Evolutionary conservation across 2,797 vertebrate genomes (phyloP), one percentile per base, ranked within the genome.

Genomic region (Percopsis omiscomaycus): DNA sequence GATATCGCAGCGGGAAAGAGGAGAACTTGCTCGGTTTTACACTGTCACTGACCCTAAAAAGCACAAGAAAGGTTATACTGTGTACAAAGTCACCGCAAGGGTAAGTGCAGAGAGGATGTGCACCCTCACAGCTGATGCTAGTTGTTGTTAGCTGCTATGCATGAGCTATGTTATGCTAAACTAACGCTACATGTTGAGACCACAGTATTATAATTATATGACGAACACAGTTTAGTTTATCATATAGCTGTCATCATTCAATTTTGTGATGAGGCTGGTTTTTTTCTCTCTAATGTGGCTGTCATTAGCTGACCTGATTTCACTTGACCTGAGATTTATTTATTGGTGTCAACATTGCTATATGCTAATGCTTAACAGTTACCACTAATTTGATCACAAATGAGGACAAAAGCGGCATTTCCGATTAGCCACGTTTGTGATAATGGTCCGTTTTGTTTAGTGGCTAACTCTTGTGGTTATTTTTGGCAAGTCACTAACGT

Each of bases 11-110:
- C 86, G 93, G 89, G 94, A 94, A 74, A 93, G 83, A 81, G 95
- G 94, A 84, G 96, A 97, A 75, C 85, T 98, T 79, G 96, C 95
- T 89, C 95, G 96, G 16, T 98, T 99, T 92, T 99, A 98, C 90
- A 98, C 96, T 59, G 96, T 98, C 79, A 97, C 95, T 4, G 95
- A 99, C 30, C 96, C 97, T 28, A 94, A 92, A 78, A 95, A 93
- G 71, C 96, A 98, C 78, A 88, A 90, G 55, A 94, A 92, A 87
- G 96, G 96, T 42, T 94, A 98, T 66, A 98, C 96, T n/a, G 94
- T 98, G 50, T 99, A 99, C 89, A 96, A 96, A 92, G 97, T 99
- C 82, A 98, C 97, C 47, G 97, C 96, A 47, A 91, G 95, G 94
- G 96, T 98, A 87, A 95, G 96, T 92, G 48, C 52, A 74, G 5